Evolutionary conservation across 37 sponge, comb jelly and placozoan species (phyloP).

Genomic region (Tethya wilhelma): DNA sequence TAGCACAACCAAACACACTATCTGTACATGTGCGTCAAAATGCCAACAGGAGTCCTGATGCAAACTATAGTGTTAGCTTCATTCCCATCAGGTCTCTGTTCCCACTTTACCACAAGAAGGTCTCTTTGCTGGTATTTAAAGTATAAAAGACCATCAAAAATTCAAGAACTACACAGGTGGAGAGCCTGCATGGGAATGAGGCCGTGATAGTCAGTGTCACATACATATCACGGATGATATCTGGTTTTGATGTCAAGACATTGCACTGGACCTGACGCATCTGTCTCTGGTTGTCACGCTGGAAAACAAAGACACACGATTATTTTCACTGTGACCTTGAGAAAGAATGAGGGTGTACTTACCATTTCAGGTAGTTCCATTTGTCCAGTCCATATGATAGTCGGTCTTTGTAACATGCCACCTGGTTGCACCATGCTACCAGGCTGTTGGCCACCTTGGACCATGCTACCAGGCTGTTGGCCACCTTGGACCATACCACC

Average conservation of each 20-base stretch:
- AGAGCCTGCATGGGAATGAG: background rate
- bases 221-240: conserved; percentile 35
- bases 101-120: too few relatives aligned
- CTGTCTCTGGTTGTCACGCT: conserved; percentile 28
- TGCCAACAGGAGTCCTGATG: too few relatives aligned
- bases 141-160: too few relatives aligned
- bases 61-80: too few relatives aligned
- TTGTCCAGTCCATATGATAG: conserved; percentile 16
- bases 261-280: conserved; percentile 37
- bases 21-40: too few relatives aligned
- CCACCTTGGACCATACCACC: too few relatives aligned
- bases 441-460: background rate
- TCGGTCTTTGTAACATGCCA: background rate
- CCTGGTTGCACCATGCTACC: too few relatives aligned
- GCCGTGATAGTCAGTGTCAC: too few relatives aligned
- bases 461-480: too few relatives aligned
- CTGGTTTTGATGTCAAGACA: conserved; percentile 18
- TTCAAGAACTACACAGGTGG: background rate
- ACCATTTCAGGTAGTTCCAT: conserved; percentile 46
- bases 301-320: background rate
- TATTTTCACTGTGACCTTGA: background rate
- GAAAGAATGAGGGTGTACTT: background rate
- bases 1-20: too few relatives aligned
- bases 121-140: too few relatives aligned
- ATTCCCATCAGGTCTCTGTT: too few relatives aligned